phyloP scores from a whole-genome alignment of 2,113 vertebrate species.

The Chitala chitala region DNA sequence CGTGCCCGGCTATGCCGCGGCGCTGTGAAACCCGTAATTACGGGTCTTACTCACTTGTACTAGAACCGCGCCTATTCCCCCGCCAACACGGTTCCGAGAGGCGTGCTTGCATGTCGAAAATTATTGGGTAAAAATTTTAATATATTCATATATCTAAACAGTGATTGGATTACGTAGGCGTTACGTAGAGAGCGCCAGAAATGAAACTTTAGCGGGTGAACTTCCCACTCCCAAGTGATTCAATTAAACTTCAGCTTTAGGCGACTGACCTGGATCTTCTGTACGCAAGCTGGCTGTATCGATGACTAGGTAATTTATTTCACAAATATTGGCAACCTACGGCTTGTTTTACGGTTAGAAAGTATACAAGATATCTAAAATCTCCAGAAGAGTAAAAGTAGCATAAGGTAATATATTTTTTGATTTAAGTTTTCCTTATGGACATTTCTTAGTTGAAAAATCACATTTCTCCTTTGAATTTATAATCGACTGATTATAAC shows the following conservation, averaged over 20 bases:
- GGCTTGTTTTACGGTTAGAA: too few relatives aligned
- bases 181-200: constrained; percentile 10
- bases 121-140: background rate
- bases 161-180: background rate
- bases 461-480: too few relatives aligned
- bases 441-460: too few relatives aligned
- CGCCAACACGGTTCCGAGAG: constrained; percentile 10
- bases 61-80: constrained; percentile 20
- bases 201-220: constrained; percentile 19
- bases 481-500: too few relatives aligned
- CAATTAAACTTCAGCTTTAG: background rate
- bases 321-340: background rate
- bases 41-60: background rate
- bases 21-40: background rate
- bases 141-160: background rate
- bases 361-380: too few relatives aligned
- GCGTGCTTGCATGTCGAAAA: background rate
- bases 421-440: too few relatives aligned
- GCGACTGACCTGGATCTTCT: background rate
- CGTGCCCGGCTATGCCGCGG: background rate
- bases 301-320: background rate
- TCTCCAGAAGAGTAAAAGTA: too few relatives aligned
- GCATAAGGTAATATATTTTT: too few relatives aligned
- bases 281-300: background rate
- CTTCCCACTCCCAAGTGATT: background rate